Evolutionary conservation across 2,888 invertebrate species (phyloP).

Genomic region (Lingula anatina): DNA sequence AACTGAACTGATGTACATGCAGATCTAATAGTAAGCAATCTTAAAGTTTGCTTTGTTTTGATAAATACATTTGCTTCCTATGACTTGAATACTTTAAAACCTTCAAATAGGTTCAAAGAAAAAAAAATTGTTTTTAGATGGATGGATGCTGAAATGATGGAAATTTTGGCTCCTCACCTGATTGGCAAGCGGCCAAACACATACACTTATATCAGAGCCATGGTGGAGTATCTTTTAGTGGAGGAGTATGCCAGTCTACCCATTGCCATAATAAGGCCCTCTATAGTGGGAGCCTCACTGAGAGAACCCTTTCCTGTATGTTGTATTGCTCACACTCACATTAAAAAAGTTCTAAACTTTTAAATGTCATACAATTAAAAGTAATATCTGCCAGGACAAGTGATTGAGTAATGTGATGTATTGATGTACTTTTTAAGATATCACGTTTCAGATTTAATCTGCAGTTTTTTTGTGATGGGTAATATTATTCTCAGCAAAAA

Average conservation of each 20-base stretch:
- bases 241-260: slow-evolving; percentile 71
- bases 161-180: slow-evolving; percentile 46
- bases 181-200: slow-evolving; percentile 75
- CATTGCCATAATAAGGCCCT: slow-evolving; percentile 73
- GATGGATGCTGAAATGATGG: slow-evolving; percentile 53
- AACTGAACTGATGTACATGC: too few species aligned
- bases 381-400: too few species aligned
- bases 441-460: too few species aligned
- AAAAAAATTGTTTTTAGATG: too few species aligned
- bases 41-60: too few species aligned
- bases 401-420: background rate
- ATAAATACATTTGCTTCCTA: too few species aligned
- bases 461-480: too few species aligned
- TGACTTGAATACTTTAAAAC: too few species aligned
- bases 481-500: too few species aligned
- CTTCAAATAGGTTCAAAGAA: too few species aligned
- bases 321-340: background rate
- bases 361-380: background rate
- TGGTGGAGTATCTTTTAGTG: slow-evolving; percentile 73
- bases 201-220: slow-evolving; percentile 80
- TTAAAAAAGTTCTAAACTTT: background rate
- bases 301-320: slow-evolving; percentile 45
- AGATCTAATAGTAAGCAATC: too few species aligned
- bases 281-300: slow-evolving; percentile 75
- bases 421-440: background rate